Evolutionary conservation across 2,113 vertebrate species (phyloP).

Genomic region (Merops nubicus): DNA sequence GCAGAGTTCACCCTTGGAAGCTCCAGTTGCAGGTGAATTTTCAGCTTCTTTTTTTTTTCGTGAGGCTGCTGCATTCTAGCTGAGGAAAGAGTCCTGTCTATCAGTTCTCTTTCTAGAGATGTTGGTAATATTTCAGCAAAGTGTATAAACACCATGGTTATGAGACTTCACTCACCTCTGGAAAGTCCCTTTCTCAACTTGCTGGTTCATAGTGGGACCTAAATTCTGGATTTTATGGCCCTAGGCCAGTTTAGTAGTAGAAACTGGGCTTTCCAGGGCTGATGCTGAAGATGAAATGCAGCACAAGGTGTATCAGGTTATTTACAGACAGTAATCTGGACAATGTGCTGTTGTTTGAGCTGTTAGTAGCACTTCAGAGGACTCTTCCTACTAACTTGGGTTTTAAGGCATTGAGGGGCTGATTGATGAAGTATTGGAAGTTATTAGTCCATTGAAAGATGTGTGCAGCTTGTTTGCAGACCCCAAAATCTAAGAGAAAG

Average conservation of each 20-base stretch:
- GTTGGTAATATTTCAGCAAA: neutral
- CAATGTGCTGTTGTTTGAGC: neutral
- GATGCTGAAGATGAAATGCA: neutral
- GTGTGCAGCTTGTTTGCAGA: neutral
- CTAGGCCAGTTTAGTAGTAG: neutral
- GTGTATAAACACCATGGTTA: fast-evolving
- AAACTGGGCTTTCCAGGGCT: neutral
- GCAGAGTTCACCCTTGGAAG: neutral
- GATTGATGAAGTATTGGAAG: neutral
- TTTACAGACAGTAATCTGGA: neutral
- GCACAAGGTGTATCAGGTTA: neutral
- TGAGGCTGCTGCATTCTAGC: neutral
- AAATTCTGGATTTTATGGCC: neutral
- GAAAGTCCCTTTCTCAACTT: neutral
- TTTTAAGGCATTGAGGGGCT: neutral
- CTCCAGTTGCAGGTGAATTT: neutral
- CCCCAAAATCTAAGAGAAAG: neutral
- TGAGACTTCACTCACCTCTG: neutral
- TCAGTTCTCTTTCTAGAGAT: neutral
- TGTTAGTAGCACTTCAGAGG: constrained; percentile 6
- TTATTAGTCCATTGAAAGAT: neutral
- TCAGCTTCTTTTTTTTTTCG: neutral
- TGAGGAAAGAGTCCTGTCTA: neutral
- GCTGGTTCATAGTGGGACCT: neutral
- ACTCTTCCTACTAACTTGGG: neutral